Evolutionary conservation across 2,797 vertebrate genomes (phyloP).

Genomic region (Falco rusticolus): DNA sequence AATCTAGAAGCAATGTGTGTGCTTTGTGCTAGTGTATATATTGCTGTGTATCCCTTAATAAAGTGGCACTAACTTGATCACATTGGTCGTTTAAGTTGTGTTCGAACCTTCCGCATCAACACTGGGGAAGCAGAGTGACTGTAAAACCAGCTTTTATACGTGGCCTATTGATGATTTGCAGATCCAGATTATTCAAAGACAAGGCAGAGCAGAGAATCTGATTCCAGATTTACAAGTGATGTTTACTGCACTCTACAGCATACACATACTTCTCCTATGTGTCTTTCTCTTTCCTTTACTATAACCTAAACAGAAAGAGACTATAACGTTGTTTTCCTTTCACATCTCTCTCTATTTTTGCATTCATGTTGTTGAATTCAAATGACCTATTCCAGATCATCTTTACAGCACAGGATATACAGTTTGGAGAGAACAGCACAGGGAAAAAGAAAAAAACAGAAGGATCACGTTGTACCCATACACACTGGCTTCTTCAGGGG

Average conservation of each 20-base stretch:
- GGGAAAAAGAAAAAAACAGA: neutral
- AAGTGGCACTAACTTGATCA: too few species aligned
- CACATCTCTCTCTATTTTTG: neutral
- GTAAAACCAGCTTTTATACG: neutral
- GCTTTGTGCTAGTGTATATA: too few species aligned
- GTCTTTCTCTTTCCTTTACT: neutral
- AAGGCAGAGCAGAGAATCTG: neutral
- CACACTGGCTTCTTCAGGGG: neutral
- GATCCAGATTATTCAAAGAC: neutral
- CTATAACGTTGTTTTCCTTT: neutral
- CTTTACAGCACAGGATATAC: neutral
- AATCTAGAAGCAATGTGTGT: too few species aligned
- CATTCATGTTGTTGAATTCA: neutral
- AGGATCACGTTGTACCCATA: neutral
- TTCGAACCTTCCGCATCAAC: too few species aligned
- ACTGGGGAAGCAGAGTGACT: neutral
- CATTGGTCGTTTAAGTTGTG: too few species aligned
- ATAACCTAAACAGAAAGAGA: neutral
- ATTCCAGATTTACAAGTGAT: neutral
- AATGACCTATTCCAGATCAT: neutral
- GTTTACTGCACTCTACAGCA: neutral
- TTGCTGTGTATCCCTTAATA: too few species aligned
- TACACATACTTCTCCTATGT: neutral
- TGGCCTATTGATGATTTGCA: neutral
- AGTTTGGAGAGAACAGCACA: too few species aligned